Evolutionary conservation across 2,113 vertebrate genomes (phyloP).

Genomic region (Pterocles gutturalis): DNA sequence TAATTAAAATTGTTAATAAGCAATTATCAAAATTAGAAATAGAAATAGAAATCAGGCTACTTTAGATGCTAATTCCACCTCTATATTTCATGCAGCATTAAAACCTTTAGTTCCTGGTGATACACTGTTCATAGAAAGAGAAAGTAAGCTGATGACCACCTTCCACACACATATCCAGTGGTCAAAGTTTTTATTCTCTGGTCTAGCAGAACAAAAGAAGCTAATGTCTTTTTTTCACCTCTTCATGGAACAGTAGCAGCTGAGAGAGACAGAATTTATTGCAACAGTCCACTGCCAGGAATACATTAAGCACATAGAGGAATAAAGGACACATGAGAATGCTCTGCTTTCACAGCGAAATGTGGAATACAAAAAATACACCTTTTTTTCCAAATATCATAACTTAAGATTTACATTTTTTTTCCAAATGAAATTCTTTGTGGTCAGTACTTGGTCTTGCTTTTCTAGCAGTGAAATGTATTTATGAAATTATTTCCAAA

Average conservation of each 20-base stretch:
- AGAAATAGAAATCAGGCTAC: not conserved
- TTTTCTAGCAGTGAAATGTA: not conserved
- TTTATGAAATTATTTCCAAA: not conserved
- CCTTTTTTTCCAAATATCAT: not conserved
- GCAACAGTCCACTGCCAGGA: not conserved
- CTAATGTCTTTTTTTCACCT: not conserved
- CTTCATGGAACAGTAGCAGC: not conserved
- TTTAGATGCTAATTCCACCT: not conserved
- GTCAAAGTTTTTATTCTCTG: not conserved
- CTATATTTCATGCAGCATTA: not conserved
- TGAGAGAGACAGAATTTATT: conserved; percentile 11
- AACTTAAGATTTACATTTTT: not conserved
- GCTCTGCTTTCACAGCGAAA: not conserved
- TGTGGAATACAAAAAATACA: not conserved
- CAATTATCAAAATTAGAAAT: conserved; percentile 1
- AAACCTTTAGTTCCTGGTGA: not conserved
- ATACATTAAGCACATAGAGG: not conserved
- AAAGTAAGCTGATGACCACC: not conserved
- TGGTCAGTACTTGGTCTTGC: not conserved
- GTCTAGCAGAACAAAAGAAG: not conserved
- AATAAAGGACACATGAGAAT: not conserved
- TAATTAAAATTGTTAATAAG: not conserved
- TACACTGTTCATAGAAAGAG: not conserved
- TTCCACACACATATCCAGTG: not conserved
- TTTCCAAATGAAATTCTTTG: not conserved